Evolutionary conservation across 1,140 invertebrate genomes (phyloP).

Genomic region (Dolichoris vasculosae): DNA sequence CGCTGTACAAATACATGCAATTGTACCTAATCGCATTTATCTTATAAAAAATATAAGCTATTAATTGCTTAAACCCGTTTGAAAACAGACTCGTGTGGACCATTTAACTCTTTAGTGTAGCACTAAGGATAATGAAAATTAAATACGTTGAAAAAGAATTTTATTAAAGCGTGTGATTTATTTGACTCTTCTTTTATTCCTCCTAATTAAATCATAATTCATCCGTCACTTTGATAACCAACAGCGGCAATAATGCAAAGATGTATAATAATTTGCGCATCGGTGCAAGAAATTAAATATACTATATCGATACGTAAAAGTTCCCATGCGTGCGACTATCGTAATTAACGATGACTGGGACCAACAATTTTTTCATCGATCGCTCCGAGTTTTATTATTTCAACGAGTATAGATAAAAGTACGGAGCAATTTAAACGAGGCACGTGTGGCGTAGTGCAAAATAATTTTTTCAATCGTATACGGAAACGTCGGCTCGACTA

Average conservation of each 20-base stretch:
- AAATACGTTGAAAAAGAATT: neutral
- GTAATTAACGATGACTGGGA: neutral
- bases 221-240: neutral
- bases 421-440: neutral
- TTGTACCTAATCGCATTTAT: neutral
- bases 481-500: neutral
- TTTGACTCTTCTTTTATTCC: neutral
- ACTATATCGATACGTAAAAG: no score
- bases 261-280: neutral
- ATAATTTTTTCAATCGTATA: neutral
- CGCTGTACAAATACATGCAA: neutral
- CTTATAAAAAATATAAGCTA: neutral
- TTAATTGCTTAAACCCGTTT: neutral
- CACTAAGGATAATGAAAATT: neutral
- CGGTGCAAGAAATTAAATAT: neutral
- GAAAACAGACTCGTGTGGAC: neutral
- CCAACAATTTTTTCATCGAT: neutral
- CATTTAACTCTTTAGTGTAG: neutral
- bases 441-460: constrained; percentile 7
- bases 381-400: neutral
- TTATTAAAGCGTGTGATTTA: neutral
- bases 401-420: constrained; percentile 1
- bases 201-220: constrained; percentile 3
- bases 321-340: neutral
- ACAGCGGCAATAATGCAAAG: neutral